Evolutionary conservation across 2,797 vertebrate genomes (phyloP).

Genomic region (Coilia nasus): DNA sequence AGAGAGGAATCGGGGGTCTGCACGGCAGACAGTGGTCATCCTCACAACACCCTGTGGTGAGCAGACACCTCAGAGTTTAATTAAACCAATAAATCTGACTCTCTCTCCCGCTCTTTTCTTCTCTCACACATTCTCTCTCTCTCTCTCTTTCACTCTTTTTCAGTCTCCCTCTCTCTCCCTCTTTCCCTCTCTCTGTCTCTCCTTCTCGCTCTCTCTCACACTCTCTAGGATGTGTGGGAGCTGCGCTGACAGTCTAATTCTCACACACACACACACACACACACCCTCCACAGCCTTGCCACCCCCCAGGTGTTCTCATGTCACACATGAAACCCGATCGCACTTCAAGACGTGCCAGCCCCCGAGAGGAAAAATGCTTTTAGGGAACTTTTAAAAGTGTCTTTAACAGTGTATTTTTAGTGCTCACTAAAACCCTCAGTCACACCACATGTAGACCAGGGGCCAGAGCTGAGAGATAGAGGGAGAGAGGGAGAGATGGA

Average conservation of each 20-base stretch:
- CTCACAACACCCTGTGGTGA: conserved; percentile 34
- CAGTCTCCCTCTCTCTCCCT: too few relatives aligned
- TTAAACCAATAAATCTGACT: conserved; percentile 78
- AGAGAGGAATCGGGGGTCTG: conserved; percentile 28
- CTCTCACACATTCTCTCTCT: background rate
- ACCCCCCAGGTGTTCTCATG: conserved; percentile 69
- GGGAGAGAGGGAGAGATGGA: background rate
- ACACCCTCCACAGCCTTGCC: conserved; percentile 55
- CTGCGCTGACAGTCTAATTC: background rate
- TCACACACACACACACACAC: background rate
- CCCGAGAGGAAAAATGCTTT: conserved; percentile 77
- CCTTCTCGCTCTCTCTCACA: too few relatives aligned
- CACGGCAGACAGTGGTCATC: conserved; percentile 38
- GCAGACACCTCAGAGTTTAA: conserved; percentile 64
- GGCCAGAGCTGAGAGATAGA: conserved; percentile 30
- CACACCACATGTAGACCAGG: conserved; percentile 63
- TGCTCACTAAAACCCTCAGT: conserved; percentile 74
- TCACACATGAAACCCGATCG: conserved; percentile 74
- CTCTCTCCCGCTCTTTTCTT: background rate
- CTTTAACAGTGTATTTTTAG: conserved; percentile 80
- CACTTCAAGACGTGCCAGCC: conserved; percentile 75
- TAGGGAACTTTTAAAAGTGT: conserved; percentile 79
- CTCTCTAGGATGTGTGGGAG: conserved; percentile 61
- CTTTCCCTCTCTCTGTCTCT: too few relatives aligned
- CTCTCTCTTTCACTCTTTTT: background rate